These are phyloP conservation scores for Prochilodus magdalenae DNA, from an alignment of 2,113 vertebrate genomes.

Conservation along the genomic window DNA sequence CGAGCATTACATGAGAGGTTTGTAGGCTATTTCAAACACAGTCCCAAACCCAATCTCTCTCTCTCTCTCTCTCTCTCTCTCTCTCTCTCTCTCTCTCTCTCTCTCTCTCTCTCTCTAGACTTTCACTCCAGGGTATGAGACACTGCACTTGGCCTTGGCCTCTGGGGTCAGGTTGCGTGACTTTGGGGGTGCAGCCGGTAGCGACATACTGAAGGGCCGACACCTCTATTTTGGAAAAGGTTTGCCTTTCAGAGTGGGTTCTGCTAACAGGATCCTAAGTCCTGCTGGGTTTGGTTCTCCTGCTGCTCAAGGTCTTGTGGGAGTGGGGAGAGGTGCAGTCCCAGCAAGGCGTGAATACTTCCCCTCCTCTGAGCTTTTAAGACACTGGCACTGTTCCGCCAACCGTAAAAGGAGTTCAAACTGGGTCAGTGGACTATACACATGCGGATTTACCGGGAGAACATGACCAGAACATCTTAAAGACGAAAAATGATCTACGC, in stretches of 20 bases:
- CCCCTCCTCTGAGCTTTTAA: slow-evolving; percentile 45
- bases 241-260: slow-evolving; percentile 71
- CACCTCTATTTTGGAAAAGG: slow-evolving; percentile 77
- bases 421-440: slow-evolving; percentile 33
- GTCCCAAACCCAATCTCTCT: neutral
- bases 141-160: slow-evolving; percentile 62
- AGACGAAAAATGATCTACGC: no score
- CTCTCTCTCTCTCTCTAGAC: slow-evolving; percentile 5
- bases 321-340: slow-evolving; percentile 47
- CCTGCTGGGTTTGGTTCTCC: slow-evolving; percentile 35
- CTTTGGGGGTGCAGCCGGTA: neutral
- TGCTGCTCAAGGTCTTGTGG: slow-evolving; percentile 9
- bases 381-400: slow-evolving; percentile 39
- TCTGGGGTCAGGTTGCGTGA: slow-evolving; percentile 33
- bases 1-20: no score
- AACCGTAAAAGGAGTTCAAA: slow-evolving; percentile 46
- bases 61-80: neutral
- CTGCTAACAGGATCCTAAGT: slow-evolving; percentile 64
- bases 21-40: no score
- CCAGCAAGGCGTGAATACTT: slow-evolving; percentile 58
- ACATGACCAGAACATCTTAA: neutral
- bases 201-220: slow-evolving; percentile 58
- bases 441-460: neutral
- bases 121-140: slow-evolving; percentile 56
- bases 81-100: neutral